Conservation (phyloP, 2,797 vertebrate genomes). For the Phaenicophaeus curvirostris region DNA sequence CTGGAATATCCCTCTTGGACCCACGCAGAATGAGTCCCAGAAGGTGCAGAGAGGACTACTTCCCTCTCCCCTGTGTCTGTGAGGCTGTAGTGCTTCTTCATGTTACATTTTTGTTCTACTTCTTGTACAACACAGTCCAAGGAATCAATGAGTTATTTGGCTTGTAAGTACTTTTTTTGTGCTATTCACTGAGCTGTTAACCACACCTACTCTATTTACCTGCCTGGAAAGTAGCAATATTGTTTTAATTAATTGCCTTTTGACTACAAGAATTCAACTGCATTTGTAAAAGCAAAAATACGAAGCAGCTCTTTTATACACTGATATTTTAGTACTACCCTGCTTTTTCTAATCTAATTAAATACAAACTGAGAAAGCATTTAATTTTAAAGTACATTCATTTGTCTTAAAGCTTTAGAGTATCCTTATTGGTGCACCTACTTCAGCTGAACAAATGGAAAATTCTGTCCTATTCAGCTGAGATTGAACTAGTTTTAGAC, state of each 20-base stretch:
- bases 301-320: not conserved
- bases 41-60: not conserved
- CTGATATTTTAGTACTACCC: not conserved
- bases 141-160: not conserved
- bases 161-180: not conserved
- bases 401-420: not conserved
- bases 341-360: not conserved
- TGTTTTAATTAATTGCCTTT: not conserved
- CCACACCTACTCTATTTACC: not conserved
- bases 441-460: not conserved
- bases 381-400: not conserved
- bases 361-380: not conserved
- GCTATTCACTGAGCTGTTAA: not conserved
- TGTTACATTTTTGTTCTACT: not conserved
- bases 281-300: not conserved
- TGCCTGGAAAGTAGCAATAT: not conserved
- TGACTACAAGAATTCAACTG: not conserved
- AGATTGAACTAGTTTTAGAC: not conserved
- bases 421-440: not conserved
- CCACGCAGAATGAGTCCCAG: not conserved
- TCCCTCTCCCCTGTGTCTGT: not conserved
- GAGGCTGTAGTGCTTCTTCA: not conserved
- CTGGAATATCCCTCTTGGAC: not conserved
- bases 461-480: not conserved
- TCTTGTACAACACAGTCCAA: not conserved